A percentile compares a stretch with the other conserved stretches of the same genome.
phyloP scores from a whole-genome alignment of 2,113 vertebrate genomes.

The Circaetus cinerascens region DNA sequence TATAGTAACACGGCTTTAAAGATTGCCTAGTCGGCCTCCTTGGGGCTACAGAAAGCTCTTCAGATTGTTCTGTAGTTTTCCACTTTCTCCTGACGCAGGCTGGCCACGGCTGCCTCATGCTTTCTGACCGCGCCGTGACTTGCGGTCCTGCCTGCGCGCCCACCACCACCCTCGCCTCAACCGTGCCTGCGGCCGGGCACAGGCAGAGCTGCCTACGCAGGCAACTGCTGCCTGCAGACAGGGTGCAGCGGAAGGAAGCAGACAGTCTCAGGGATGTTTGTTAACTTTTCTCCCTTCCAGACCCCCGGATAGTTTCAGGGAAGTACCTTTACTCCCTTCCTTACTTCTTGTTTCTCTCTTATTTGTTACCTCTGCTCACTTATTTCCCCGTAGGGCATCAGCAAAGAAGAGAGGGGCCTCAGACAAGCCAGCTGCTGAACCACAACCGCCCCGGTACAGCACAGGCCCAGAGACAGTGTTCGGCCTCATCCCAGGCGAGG shows the following conservation, averaged over 20 bases:
- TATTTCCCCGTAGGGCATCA: background rate
- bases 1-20: conserved; percentile 63
- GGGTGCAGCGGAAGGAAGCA: background rate
- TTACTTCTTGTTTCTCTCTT: background rate
- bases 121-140: accelerated
- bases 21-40: conserved; percentile 29
- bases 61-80: conserved; percentile 52
- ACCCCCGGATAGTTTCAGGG: background rate
- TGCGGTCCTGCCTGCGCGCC: accelerated
- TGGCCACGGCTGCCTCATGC: background rate
- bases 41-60: conserved; percentile 40
- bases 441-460: background rate
- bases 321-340: background rate
- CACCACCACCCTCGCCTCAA: background rate
- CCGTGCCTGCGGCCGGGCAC: accelerated
- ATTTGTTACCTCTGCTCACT: background rate
- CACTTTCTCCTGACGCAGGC: background rate
- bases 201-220: accelerated
- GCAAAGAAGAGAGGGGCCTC: background rate
- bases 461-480: background rate
- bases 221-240: background rate
- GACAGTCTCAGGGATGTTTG: background rate
- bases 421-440: background rate
- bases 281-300: background rate
- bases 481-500: accelerated